Evolutionary conservation across 2,113 vertebrate genomes (phyloP).

Genomic region (Australoheros scitulus): DNA sequence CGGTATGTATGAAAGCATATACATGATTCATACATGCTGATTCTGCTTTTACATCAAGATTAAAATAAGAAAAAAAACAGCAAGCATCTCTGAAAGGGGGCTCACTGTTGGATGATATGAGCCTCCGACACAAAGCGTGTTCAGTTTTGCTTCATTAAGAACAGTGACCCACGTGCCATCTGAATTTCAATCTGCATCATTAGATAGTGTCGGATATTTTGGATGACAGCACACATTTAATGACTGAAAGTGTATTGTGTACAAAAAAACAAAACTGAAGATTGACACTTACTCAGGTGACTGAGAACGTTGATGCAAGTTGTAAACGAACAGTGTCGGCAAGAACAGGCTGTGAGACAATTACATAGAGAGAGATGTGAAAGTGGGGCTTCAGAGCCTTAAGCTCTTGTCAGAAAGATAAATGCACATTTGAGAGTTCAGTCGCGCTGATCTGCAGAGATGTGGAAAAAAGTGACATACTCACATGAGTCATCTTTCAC

Average conservation of each 20-base stretch:
- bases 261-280: background rate
- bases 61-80: background rate
- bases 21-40: background rate
- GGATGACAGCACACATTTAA: background rate
- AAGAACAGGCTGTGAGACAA: background rate
- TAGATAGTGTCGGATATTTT: background rate
- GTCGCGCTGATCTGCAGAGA: background rate
- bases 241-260: background rate
- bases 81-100: background rate
- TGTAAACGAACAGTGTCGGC: background rate
- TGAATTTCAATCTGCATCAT: background rate
- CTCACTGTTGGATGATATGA: background rate
- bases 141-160: background rate
- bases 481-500: background rate
- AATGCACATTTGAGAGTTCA: background rate
- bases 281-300: background rate
- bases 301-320: background rate
- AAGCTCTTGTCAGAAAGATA: background rate
- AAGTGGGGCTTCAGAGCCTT: too few relatives aligned
- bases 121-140: too few relatives aligned
- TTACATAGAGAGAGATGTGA: background rate
- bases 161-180: background rate
- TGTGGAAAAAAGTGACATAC: background rate
- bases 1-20: background rate
- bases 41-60: background rate